A percentile compares a stretch with the other conserved stretches of the same genome.
phyloP scores from a whole-genome alignment of 2,888 invertebrate genomes.

The Nemurella pictetii region DNA sequence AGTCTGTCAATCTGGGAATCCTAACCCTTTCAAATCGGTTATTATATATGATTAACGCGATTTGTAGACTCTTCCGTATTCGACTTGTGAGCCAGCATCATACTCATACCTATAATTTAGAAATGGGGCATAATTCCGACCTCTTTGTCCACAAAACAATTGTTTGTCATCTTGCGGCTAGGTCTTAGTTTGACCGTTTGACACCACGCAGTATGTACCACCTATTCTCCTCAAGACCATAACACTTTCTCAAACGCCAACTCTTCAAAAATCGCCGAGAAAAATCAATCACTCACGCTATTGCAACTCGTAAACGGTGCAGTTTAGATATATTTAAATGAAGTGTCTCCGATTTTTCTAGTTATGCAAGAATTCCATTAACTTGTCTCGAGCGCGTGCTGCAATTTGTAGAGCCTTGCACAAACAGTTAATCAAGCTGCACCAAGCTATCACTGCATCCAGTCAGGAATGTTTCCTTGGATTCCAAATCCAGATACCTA shows the following conservation, averaged over 20 bases:
- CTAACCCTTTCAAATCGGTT: not conserved
- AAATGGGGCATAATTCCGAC: not conserved
- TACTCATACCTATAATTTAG: not conserved
- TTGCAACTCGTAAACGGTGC: not conserved
- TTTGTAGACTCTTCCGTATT: too few relatives aligned
- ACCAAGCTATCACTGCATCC: not conserved
- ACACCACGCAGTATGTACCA: too few relatives aligned
- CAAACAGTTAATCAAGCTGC: not conserved
- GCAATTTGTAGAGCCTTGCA: not conserved
- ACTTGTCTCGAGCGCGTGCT: not conserved
- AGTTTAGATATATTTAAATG: not conserved
- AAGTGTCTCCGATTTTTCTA: not conserved
- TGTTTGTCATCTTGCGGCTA: not conserved
- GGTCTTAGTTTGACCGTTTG: not conserved
- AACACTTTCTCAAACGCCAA: not conserved
- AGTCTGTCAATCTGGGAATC: not conserved
- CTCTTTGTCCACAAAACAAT: not conserved
- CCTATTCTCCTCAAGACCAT: not conserved
- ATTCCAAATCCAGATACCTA: not conserved
- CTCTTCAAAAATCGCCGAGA: not conserved
- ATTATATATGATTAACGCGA: too few relatives aligned
- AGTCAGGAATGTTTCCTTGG: not conserved
- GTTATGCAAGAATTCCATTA: not conserved
- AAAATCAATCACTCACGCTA: not conserved
- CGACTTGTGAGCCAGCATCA: not conserved